Base-by-base conservation (phyloP, 2,888 invertebrate genomes). In the Drosophila hawaiiensis region DNA sequence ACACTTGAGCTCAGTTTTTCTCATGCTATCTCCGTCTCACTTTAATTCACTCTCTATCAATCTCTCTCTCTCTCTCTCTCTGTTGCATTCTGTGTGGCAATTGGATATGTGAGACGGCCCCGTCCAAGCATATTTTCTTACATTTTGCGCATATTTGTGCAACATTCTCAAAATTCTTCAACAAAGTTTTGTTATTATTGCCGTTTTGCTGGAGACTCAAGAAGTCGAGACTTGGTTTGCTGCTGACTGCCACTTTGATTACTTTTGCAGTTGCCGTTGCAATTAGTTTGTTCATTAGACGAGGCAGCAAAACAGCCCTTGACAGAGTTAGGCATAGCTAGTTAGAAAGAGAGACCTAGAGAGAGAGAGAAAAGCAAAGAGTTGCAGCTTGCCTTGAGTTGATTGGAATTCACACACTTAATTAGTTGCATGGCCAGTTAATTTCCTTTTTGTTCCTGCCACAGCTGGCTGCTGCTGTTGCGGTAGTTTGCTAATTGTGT, bases 171-270 rank as follows among this genome's bases (percentile, higher is more conserved):
- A 90, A 90, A 86, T 90, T 86, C 87, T 90, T 90, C 69, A 85
- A 86, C 90, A 85, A 90, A 90, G 89, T 85, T 85, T 85, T 86
- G 85, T 90, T 86, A 86, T 90, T 86, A 90, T 90, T 89, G 91
- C 90, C 90, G 70, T 85, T 75, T 77, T 80, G 85, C 73, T 78
- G 37, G 62, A 60, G 64, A 61, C 63, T 76, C 69, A 68, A 70
- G 62, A 25, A 65, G 29, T 55, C 19, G 60, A 56, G 65, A 52
- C 54, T 66, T 58, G 66, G 72, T 60, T 73, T 56, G 76, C 47
- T 55, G 58, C 70, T 68, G 78, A 58, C 80, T 77, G 83, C 81
- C 76, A 77, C 78, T 89, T 78, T 83, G 82, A 80, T 87, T 82
- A 83, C 78, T 84, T 89, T 84, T 89, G 86, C 80, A 80, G 80